A percentile compares a stretch with the other conserved stretches of the same genome.
Evolutionary conservation across 2,797 vertebrate species (phyloP).

Genomic region (Pseudochaenichthys georgianus): DNA sequence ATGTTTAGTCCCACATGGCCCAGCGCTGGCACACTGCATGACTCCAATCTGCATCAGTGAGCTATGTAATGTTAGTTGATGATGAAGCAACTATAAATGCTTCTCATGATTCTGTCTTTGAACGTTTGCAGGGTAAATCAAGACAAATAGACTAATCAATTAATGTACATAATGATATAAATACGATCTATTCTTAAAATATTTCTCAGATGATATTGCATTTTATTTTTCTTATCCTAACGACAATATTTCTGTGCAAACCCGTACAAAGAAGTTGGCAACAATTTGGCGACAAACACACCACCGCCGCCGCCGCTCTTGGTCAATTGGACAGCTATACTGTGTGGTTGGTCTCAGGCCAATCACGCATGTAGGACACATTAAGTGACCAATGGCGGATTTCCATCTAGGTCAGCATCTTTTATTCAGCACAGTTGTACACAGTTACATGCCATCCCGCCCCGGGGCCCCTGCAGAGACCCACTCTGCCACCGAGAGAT

Average conservation of each 20-base stretch:
- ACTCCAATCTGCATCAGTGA: slow-evolving; percentile 66
- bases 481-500: slow-evolving; percentile 75
- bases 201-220: background rate
- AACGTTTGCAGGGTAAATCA: slow-evolving; percentile 34
- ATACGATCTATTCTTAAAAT: background rate
- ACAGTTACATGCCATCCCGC: slow-evolving; percentile 83
- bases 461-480: slow-evolving; percentile 74
- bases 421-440: slow-evolving; percentile 83
- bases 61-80: slow-evolving; percentile 61
- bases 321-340: slow-evolving; percentile 26
- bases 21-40: slow-evolving; percentile 54
- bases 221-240: background rate
- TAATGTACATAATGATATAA: background rate
- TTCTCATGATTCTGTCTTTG: slow-evolving; percentile 51
- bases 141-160: background rate
- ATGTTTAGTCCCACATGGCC: slow-evolving; percentile 72
- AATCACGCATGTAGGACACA: slow-evolving; percentile 82
- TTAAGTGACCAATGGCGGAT: slow-evolving; percentile 82
- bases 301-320: background rate
- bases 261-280: background rate
- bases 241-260: slow-evolving; percentile 14
- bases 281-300: background rate
- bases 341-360: slow-evolving; percentile 61
- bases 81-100: slow-evolving; percentile 48
- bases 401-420: slow-evolving; percentile 86